phyloP scores from a whole-genome alignment of 2,113 vertebrate genomes.

The Agapornis roseicollis region DNA sequence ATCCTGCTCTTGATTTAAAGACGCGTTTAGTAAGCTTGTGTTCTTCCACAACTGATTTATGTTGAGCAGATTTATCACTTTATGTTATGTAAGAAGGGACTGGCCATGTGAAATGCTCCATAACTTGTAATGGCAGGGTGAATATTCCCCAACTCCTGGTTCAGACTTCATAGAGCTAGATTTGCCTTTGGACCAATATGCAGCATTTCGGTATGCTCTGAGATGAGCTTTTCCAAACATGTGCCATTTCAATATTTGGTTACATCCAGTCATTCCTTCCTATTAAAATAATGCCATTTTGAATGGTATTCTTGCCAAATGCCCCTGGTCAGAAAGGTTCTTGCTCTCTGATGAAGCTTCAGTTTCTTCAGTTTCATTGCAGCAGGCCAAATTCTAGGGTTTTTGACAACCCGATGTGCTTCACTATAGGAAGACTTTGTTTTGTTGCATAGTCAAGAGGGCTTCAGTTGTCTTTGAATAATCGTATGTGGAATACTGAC shows the following conservation, averaged over 20 bases:
- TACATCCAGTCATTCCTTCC: background rate
- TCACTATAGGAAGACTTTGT: background rate
- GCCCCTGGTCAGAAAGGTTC: background rate
- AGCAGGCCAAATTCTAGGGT: background rate
- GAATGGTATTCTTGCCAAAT: background rate
- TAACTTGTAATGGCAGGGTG: background rate
- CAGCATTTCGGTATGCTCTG: fast-evolving
- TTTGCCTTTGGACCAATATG: background rate
- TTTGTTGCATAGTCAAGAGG: background rate
- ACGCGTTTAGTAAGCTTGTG: conserved; percentile 7
- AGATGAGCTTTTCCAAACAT: background rate
- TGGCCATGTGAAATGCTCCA: background rate
- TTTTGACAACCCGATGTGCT: background rate
- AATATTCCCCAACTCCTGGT: background rate
- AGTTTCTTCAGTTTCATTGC: background rate
- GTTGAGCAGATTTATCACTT: conserved; percentile 3
- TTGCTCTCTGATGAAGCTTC: background rate
- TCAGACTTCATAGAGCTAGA: background rate
- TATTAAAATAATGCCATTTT: background rate
- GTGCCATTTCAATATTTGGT: background rate
- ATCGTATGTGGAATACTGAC: background rate
- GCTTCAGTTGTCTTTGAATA: background rate
- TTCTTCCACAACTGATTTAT: background rate
- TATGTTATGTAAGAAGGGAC: background rate
- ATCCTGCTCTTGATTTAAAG: background rate